Evolutionary conservation across 2,113 vertebrate species (phyloP).

Genomic region (human): DNA sequence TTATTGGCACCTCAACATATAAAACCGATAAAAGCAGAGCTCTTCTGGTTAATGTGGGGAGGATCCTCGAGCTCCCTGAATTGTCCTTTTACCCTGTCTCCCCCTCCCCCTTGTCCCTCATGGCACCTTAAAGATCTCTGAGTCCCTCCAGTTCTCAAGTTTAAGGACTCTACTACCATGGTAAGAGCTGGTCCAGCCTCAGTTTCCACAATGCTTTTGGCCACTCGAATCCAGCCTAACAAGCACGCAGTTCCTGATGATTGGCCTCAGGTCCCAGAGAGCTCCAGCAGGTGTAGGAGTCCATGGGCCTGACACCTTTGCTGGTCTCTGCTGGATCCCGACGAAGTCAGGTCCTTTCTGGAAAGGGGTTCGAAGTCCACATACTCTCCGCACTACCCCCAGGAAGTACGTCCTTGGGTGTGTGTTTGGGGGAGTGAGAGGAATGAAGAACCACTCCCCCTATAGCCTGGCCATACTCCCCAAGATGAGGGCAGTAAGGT

Average conservation of each 20-base stretch:
- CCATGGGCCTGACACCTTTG: background rate
- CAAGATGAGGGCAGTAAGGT: background rate
- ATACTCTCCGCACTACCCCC: background rate
- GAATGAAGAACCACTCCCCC: no score
- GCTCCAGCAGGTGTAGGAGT: background rate
- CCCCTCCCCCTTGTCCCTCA: rapidly evolving
- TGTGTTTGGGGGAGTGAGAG: background rate
- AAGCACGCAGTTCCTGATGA: background rate
- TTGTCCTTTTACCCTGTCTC: background rate
- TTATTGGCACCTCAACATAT: background rate
- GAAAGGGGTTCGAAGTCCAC: background rate
- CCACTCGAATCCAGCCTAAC: background rate
- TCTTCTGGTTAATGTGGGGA: background rate
- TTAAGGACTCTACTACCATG: background rate
- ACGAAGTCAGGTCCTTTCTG: background rate
- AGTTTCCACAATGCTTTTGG: background rate
- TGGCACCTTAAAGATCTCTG: background rate
- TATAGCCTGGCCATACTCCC: background rate
- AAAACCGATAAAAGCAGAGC: background rate
- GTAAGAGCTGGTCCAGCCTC: background rate
- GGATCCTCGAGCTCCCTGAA: background rate
- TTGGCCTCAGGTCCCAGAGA: background rate
- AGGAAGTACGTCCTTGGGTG: background rate
- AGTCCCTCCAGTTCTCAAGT: background rate
- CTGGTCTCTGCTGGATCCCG: background rate